Evolutionary conservation across 2,888 invertebrate genomes (phyloP), one percentile per base, ranked within the genome.

Genomic region (Sclerodermus sp.): DNA sequence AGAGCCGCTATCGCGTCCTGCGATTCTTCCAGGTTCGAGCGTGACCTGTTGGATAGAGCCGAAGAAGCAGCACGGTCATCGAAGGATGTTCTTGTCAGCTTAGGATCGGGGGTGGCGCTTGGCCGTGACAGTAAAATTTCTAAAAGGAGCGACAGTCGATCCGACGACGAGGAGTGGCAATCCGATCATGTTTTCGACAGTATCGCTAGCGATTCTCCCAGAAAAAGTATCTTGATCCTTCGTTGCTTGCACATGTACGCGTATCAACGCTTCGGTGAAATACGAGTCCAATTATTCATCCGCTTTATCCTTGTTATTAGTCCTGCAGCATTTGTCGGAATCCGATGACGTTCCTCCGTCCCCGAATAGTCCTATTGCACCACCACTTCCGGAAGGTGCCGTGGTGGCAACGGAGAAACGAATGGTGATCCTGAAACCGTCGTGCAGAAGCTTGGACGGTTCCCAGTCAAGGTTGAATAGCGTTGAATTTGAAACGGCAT

Each of bases 381-480:
- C 75, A 8, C 75, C 75, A 2, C 58, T 75, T 38, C 74, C 72
- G 1, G 70, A 70, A 23, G 70, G 73, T 13, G 57, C 72, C 1
- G 60, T 74, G 13, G 67, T 64, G 1, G 72, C 71, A 2, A 66
- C 71, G 34, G 84, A 84, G 37, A 83, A 83, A 52, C 82, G 83
- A 50, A 80, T 84, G 45, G 81, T 84, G 0, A 74, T 84, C 41
- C 80, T 82, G 16, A 80, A 57, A 14, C 62, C 67, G 13, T 46
- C 51, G 10, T 23, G 49, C 4, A 62, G 56, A 23, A 79, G 80
- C 39, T 79, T 83, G 2, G 78, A 81, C 14, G 82, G 85, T 15
- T 86, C 86, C 84, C 84, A 85, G 59, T 83, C 85, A 42, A 85
- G 85, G 60, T 76, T 87, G 57, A 87, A 86, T 70, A 85, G 84